Percentiles rank a stretch among this genome's conserved stretches.
phyloP scores from a whole-genome alignment of 2,113 vertebrate genomes.

The Chamaea fasciata region DNA sequence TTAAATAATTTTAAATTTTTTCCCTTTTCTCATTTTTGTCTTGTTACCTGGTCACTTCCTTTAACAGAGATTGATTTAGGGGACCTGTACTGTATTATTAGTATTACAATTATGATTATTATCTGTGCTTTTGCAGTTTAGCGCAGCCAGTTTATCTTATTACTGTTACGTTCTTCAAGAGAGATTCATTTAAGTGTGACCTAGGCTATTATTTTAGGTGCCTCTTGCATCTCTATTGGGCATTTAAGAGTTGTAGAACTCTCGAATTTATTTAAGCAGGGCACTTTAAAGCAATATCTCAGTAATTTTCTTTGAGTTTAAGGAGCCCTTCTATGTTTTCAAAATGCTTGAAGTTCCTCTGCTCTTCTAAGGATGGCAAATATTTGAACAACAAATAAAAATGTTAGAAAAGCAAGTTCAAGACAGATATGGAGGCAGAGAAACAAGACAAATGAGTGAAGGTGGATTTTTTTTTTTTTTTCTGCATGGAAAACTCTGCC shows the following conservation, averaged over 20 bases:
- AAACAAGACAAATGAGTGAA: background rate
- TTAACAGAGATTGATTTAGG: conserved; percentile 36
- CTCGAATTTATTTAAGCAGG: conserved; percentile 73
- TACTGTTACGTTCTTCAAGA: conserved; percentile 61
- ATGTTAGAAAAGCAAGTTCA: background rate
- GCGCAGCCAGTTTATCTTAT: conserved; percentile 58
- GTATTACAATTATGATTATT: conserved; percentile 37
- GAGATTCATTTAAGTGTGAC: conserved; percentile 74
- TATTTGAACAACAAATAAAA: conserved; percentile 65
- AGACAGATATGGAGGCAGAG: background rate
- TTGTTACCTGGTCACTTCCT: conserved; percentile 63
- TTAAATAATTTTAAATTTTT: conserved; percentile 58
- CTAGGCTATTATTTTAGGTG: conserved; percentile 60
- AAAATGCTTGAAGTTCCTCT: conserved; percentile 62
- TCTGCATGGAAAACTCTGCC: background rate
- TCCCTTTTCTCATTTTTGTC: conserved; percentile 41
- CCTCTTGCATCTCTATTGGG: conserved; percentile 65
- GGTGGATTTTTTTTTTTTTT: background rate
- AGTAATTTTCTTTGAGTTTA: conserved; percentile 65
- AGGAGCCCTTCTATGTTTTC: conserved; percentile 64
- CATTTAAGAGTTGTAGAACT: conserved; percentile 67
- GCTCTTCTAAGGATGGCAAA: conserved; percentile 63
- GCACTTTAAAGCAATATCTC: conserved; percentile 53
- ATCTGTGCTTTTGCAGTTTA: conserved; percentile 40
- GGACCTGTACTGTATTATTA: background rate